Conservation (phyloP, 1,140 invertebrate genomes). For the Tetramorium parvispinum region DNA sequence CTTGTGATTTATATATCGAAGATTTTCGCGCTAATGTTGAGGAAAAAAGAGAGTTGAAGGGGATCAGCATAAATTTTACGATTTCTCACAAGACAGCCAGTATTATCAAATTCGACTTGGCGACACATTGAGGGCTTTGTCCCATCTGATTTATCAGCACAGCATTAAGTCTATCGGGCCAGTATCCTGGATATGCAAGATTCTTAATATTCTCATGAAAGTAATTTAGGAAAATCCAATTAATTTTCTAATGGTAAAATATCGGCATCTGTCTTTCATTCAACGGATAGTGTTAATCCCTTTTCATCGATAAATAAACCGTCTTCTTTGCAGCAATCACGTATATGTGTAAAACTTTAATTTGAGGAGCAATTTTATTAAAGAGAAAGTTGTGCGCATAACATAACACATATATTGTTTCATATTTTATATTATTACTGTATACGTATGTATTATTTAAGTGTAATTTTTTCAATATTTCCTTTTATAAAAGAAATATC, state of each 20-base stretch:
- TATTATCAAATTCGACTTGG: conserved; percentile 24
- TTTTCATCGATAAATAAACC: not conserved
- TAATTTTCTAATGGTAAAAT: conserved; percentile 25
- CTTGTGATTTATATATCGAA: conserved; percentile 8
- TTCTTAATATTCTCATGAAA: conserved; percentile 14
- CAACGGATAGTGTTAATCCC: not conserved
- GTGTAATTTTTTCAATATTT: not conserved
- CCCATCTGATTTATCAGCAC: conserved; percentile 18
- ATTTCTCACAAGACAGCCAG: not conserved
- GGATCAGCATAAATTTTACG: conserved; percentile 5
- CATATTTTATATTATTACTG: not conserved
- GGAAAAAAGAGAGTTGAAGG: conserved; percentile 20
- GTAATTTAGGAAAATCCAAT: conserved; percentile 31
- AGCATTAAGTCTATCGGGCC: conserved; percentile 25
- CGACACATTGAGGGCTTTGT: not conserved
- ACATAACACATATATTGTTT: not conserved
- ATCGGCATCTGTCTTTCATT: conserved; percentile 1
- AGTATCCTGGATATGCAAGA: not conserved
- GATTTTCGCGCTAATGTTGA: not conserved
- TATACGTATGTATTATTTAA: not conserved
- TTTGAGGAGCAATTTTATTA: not conserved
- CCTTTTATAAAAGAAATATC: not conserved
- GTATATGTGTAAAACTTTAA: not conserved
- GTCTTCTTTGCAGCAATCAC: not conserved
- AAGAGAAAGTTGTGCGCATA: not conserved